Base-by-base conservation (phyloP, 1,140 invertebrate species). In the Oncopodura yosiiana region DNA sequence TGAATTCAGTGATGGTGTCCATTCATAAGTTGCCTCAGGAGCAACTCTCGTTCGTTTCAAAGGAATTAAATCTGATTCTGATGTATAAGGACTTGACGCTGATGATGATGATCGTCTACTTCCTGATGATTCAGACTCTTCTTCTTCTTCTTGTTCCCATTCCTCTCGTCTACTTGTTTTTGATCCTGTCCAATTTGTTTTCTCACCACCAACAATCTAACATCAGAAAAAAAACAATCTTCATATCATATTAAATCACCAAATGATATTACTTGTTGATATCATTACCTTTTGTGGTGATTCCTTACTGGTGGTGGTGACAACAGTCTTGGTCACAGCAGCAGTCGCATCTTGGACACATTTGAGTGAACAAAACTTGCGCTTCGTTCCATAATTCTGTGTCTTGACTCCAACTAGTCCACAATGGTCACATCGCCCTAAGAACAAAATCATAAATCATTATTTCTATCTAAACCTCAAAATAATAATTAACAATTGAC, bases 381-480 rank as follows among this genome's bases (percentile, higher is more conserved):
- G 76, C 60, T 87, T 84, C 69, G 86, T 84, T 11, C 86, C 88
- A 66, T 91, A 90, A 71, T 91, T 91, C 2, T 86, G 84, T 71
- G 88, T 84, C 69, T 88, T 89, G 5, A 90, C 86, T 56, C 87
- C 87, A 62, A 89, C 86, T 27, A 84, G 82, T 45, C 87, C 87
- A 72, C 87, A 92, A 70, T 86, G 84, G 71, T 87, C 84, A 77
- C 87, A 91, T 29, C 65, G 85, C 86, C 87, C 60, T 14, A 74
- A 69, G 63, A 65, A 61, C 50, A 44, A 44, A 44, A 2, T 44
- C 23, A 43, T 43, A 51, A 43, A 56, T 21, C 9, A 45, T 29
- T 9, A 45, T 45, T 18, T 23, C 30, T 34, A n/a, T 45, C 11
- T 32, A 36, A 49, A 32, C 1, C n/a, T 11, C 8, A 14, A 24